phyloP scores from a whole-genome alignment of 2,797 vertebrate genomes.

The Cossypha caffra region DNA sequence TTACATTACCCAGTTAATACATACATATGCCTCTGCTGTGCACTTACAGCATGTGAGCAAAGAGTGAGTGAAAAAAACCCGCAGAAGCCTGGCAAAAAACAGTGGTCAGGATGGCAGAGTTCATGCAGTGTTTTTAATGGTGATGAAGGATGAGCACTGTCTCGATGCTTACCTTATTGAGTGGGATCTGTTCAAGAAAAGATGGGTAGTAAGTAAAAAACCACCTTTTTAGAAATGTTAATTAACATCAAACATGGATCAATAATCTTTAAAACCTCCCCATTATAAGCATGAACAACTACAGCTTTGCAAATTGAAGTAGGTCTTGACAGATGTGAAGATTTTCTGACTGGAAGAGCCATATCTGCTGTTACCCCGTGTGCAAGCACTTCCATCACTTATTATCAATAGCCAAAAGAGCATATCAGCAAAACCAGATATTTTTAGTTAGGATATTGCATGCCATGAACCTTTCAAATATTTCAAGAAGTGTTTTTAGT shows the following conservation, averaged over 20 bases:
- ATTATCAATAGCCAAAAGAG: background rate
- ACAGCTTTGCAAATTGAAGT: background rate
- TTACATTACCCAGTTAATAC: background rate
- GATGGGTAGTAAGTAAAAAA: background rate
- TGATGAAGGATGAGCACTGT: background rate
- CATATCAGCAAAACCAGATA: background rate
- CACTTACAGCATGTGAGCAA: accelerated
- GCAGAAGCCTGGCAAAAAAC: background rate
- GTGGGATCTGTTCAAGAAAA: background rate
- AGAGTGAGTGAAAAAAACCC: background rate
- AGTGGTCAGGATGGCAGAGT: background rate
- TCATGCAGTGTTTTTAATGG: background rate
- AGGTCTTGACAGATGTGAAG: background rate
- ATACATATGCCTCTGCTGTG: background rate
- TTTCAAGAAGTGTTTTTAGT: background rate
- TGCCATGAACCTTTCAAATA: background rate
- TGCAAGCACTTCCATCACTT: background rate
- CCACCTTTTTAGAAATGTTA: background rate
- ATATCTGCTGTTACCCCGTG: background rate
- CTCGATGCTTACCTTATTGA: background rate
- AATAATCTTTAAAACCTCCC: background rate
- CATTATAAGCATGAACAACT: background rate
- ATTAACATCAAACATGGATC: background rate
- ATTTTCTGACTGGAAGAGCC: background rate
- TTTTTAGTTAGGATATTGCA: background rate